Evolutionary conservation across 2,888 invertebrate species (phyloP).

Genomic region (Meiosimyza decipiens): DNA sequence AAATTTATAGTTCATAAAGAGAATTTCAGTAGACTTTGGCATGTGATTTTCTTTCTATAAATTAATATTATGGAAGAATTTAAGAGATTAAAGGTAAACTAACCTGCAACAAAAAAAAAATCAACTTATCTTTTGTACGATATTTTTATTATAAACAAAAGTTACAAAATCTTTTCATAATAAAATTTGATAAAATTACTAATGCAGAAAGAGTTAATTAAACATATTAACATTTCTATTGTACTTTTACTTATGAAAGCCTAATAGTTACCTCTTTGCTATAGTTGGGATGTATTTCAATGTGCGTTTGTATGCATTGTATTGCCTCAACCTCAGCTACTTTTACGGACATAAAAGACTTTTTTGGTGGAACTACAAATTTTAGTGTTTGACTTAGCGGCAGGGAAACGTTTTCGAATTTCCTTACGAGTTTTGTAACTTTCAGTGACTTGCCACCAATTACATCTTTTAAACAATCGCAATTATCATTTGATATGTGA

Average conservation of each 20-base stretch:
- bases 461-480: constrained; percentile 59
- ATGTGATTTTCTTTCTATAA: too few species aligned
- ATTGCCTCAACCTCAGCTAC: constrained; percentile 62
- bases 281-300: constrained; percentile 66
- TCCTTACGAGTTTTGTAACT: constrained; percentile 58
- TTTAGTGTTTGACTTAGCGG: constrained; percentile 23
- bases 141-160: too few species aligned
- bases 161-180: too few species aligned
- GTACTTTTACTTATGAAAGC: constrained; percentile 50
- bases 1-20: too few species aligned
- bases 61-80: too few species aligned
- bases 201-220: neutral
- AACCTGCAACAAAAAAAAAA: too few species aligned
- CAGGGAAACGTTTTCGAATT: constrained; percentile 59
- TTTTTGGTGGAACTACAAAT: constrained; percentile 2
- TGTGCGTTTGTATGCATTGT: constrained; percentile 61
- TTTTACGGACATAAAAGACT: constrained; percentile 42
- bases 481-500: constrained; percentile 80
- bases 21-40: too few species aligned
- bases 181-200: neutral
- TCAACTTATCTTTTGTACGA: too few species aligned
- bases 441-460: constrained; percentile 34
- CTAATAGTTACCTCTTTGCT: constrained; percentile 67
- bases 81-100: too few species aligned
- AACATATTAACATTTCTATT: neutral